Evolutionary conservation across 2,797 vertebrate species (phyloP).

Genomic region (Natrix natrix): DNA sequence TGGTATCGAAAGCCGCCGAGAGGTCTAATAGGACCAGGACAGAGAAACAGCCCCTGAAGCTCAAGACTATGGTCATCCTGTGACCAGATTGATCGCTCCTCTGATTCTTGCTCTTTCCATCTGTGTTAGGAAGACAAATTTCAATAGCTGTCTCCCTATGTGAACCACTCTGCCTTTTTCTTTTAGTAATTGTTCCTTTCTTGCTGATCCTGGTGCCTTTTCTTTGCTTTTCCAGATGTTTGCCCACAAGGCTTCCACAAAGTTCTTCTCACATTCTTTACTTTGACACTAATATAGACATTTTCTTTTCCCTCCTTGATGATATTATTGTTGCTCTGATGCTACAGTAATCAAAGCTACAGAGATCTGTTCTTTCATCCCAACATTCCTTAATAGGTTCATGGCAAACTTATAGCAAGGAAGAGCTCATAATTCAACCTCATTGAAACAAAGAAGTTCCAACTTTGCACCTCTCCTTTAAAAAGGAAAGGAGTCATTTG

Average conservation of each 20-base stretch:
- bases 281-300: not conserved
- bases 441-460: not conserved
- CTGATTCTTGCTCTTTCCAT: not conserved
- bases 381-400: not conserved
- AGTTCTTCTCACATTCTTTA: not conserved
- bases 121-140: not conserved
- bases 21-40: too few relatives aligned
- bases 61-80: not conserved
- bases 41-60: too few relatives aligned
- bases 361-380: not conserved
- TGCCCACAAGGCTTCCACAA: not conserved
- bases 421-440: not conserved
- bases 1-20: too few relatives aligned
- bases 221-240: not conserved
- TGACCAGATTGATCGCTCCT: not conserved
- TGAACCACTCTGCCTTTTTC: not conserved
- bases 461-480: not conserved
- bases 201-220: not conserved
- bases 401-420: not conserved
- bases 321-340: not conserved
- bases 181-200: not conserved
- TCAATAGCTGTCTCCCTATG: not conserved
- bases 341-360: not conserved
- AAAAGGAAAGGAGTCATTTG: not conserved
- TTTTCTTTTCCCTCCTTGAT: not conserved